Percentiles rank a stretch among this genome's conserved stretches.
These are phyloP conservation scores for Drosophila aff. DNA, from an alignment of 1,140 invertebrate species.

Conservation along the genomic window DNA sequence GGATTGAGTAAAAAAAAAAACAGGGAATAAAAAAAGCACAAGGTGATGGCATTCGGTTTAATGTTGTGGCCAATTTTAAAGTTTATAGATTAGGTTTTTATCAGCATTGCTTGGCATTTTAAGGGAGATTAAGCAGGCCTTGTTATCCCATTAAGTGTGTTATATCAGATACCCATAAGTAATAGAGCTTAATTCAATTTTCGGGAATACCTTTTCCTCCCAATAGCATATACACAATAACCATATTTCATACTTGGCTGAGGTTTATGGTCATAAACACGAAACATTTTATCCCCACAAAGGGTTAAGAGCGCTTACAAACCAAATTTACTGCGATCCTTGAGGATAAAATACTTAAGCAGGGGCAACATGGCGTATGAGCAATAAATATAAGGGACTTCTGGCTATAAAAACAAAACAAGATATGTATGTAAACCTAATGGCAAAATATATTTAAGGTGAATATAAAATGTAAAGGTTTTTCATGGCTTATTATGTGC, in stretches of 20 bases:
- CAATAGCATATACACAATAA: not conserved
- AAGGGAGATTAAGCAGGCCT: not conserved
- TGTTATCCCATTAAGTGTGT: no score
- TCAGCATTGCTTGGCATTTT: not conserved
- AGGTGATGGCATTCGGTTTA: not conserved
- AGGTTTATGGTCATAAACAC: slow-evolving; percentile 1
- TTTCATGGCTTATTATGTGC: no score
- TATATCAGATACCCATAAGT: not conserved
- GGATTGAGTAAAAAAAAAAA: no score
- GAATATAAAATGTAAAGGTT: not conserved
- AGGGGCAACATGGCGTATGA: slow-evolving; percentile 22
- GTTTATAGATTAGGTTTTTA: not conserved
- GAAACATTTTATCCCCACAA: slow-evolving; percentile 3
- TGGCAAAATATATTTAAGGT: not conserved
- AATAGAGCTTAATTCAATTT: not conserved
- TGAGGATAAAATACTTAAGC: not conserved
- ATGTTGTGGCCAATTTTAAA: not conserved
- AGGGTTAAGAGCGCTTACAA: slow-evolving; percentile 6
- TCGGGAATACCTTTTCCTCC: not conserved
- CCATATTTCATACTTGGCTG: not conserved
- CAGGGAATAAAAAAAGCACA: not conserved
- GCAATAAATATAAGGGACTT: not conserved
- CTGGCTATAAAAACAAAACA: not conserved
- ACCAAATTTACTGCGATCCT: slow-evolving; percentile 10
- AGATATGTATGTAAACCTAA: not conserved